Conservation (phyloP, 2,888 invertebrate genomes). For the Drosophila ochracea region DNA sequence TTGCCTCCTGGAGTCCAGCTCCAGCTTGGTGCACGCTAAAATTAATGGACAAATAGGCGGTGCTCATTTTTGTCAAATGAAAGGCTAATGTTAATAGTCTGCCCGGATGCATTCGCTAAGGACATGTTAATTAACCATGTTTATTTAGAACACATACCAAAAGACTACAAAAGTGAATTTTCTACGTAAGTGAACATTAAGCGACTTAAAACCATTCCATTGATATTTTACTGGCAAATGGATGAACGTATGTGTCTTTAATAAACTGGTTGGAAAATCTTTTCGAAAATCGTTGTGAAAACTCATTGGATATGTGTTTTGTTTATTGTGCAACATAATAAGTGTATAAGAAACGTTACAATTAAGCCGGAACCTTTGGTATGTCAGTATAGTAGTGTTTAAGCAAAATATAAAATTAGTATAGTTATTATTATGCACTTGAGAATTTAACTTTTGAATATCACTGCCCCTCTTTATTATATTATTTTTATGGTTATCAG, state of each 20-base stretch:
- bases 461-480: not conserved
- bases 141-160: not conserved
- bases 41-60: slow-evolving; percentile 30
- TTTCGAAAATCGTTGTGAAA: not conserved
- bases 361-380: not conserved
- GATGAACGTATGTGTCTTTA: not conserved
- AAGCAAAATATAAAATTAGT: not conserved
- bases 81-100: slow-evolving; percentile 14
- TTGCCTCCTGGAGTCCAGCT: slow-evolving; percentile 4
- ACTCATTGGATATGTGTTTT: not conserved
- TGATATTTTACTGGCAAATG: not conserved
- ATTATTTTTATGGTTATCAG: not conserved
- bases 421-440: not conserved
- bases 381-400: not conserved
- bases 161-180: not conserved
- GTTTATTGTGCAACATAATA: not conserved
- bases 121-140: slow-evolving; percentile 32
- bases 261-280: not conserved
- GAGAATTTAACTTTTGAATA: not conserved
- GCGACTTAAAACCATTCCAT: not conserved
- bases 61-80: slow-evolving; percentile 3
- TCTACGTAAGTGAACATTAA: not conserved
- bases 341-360: not conserved
- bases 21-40: slow-evolving; percentile 3
- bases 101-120: not conserved